A percentile compares a stretch with the other conserved stretches of the same genome.
Conservation (phyloP, 2,113 vertebrate genomes). For the Crocuta crocuta region DNA sequence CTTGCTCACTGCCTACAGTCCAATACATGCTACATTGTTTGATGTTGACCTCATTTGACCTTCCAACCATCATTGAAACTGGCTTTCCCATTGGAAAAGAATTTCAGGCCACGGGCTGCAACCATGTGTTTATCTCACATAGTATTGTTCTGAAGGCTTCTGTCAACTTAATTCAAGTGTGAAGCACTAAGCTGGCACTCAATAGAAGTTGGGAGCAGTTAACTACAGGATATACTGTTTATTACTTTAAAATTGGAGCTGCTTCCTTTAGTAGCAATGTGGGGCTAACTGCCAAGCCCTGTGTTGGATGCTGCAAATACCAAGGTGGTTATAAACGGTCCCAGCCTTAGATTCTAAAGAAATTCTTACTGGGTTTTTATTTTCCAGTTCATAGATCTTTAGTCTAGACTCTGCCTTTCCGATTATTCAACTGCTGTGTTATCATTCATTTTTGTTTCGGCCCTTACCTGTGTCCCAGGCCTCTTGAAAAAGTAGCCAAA, state of each 20-base stretch:
- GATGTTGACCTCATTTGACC: constrained; percentile 9
- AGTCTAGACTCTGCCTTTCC: background rate
- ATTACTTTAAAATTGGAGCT: background rate
- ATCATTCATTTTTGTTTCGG: background rate
- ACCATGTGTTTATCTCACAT: background rate
- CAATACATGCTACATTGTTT: background rate
- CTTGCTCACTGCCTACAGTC: background rate
- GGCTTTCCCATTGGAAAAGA: constrained; percentile 26
- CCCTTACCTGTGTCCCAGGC: background rate
- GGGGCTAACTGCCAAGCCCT: background rate
- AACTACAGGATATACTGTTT: background rate
- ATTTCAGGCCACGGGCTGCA: constrained; percentile 1
- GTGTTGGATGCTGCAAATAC: background rate
- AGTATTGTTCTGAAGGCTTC: constrained; percentile 46
- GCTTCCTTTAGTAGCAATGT: background rate
- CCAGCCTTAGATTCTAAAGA: constrained; percentile 26
- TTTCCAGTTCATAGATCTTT: background rate
- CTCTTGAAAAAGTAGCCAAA: background rate
- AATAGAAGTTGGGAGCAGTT: background rate
- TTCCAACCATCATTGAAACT: constrained; percentile 24
- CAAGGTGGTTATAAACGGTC: background rate
- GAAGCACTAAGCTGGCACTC: constrained; percentile 7
- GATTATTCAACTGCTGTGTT: background rate
- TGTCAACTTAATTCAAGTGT: constrained; percentile 30
- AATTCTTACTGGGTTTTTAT: background rate